Conservation (phyloP, 2,888 invertebrate genomes). For the Perithous albicinctus region DNA sequence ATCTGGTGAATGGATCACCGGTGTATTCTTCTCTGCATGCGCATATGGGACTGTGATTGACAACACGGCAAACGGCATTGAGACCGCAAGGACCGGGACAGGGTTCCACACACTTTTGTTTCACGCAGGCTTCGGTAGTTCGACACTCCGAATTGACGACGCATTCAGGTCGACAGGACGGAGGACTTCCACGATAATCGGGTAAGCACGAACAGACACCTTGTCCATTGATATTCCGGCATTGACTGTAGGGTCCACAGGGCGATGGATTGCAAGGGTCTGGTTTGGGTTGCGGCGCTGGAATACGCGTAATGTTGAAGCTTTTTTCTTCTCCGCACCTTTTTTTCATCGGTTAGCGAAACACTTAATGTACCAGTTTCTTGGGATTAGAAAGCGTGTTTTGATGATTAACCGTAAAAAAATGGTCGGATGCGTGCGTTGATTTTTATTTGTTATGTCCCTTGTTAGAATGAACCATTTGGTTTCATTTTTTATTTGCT, state of each 20-base stretch:
- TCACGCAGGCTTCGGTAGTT: slow-evolving; percentile 91
- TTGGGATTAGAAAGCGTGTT: slow-evolving; percentile 52
- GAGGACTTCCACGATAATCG: slow-evolving; percentile 92
- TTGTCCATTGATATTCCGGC: slow-evolving; percentile 88
- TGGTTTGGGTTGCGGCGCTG: slow-evolving; percentile 57
- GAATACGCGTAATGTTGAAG: slow-evolving; percentile 34
- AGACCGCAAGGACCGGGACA: slow-evolving; percentile 92
- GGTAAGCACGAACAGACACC: slow-evolving; percentile 92
- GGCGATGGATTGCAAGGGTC: slow-evolving; percentile 86
- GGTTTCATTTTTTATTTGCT: neutral
- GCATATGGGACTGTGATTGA: slow-evolving; percentile 93
- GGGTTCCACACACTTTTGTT: slow-evolving; percentile 92
- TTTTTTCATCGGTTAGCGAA: slow-evolving; percentile 10
- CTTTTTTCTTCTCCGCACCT: neutral
- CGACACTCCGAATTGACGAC: slow-evolving; percentile 92
- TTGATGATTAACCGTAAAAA: neutral
- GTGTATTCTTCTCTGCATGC: slow-evolving; percentile 92
- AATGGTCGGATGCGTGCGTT: neutral
- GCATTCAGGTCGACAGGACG: slow-evolving; percentile 93
- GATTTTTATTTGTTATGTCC: neutral
- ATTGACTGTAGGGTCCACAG: slow-evolving; percentile 93
- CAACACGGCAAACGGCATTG: slow-evolving; percentile 92
- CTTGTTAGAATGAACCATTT: neutral
- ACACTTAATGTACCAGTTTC: neutral
- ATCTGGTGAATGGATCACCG: slow-evolving; percentile 90